Conservation (phyloP, 2,888 invertebrate genomes). For the Pandemis heparana region DNA sequence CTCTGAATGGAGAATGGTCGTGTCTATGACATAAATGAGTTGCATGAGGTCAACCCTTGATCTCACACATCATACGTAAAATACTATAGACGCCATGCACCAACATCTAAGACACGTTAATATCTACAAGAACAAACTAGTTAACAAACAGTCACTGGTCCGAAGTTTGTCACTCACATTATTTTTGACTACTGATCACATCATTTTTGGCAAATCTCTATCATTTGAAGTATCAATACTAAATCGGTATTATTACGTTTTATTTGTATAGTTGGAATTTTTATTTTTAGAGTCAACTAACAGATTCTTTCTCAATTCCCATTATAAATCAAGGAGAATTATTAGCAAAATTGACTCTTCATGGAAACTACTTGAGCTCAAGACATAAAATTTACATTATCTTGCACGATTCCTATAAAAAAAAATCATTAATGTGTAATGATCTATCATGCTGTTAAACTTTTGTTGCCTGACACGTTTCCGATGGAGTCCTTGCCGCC, state of each 20-base stretch:
- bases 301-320: not conserved
- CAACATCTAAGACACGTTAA: conserved; percentile 82
- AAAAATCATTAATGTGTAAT: conserved; percentile 17
- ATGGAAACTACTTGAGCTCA: conserved; percentile 21
- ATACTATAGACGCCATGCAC: conserved; percentile 71
- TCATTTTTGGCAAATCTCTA: conserved; percentile 79
- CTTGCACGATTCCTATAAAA: conserved; percentile 21
- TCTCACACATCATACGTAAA: conserved; percentile 56
- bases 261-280: conserved; percentile 13
- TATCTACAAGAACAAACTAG: conserved; percentile 77
- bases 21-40: not conserved
- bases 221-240: conserved; percentile 57
- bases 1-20: not conserved
- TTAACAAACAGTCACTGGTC: conserved; percentile 81
- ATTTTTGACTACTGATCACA: conserved; percentile 77
- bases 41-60: conserved; percentile 49
- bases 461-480: not conserved
- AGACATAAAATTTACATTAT: conserved; percentile 24
- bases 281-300: not conserved
- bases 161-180: conserved; percentile 70
- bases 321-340: not conserved
- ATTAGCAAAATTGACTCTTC: not conserved
- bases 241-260: conserved; percentile 37
- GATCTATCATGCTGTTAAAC: not conserved
- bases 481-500: not conserved